Base-by-base conservation (phyloP, 2,888 invertebrate genomes). In the Watsonalla binaria region DNA sequence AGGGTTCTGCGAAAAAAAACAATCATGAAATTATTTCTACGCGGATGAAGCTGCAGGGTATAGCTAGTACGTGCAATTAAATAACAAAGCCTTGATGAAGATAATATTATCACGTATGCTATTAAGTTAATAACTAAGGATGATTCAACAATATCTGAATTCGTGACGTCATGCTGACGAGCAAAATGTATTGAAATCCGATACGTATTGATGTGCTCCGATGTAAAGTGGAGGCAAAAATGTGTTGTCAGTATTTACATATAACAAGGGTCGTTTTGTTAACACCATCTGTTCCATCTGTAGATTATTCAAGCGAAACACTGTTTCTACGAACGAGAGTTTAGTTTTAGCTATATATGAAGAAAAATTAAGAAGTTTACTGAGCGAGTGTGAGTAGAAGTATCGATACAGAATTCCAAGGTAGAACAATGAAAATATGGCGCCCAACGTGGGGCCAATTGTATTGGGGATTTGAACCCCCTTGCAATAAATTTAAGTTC, bases 181-280 rank as follows among this genome's bases (percentile, higher is more conserved):
- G 11, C 42, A 42, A 42, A 42, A 11, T 42, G 11, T 42, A 42
- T 42, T 8, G 42, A 42, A 11, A 42, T 5, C 42, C 42, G 42
- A 37, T 49, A 39, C 11, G 7, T 14, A 15, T 7, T 49, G 48
- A 14, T 49, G 37, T 5, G 37, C 37, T 49, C 37, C 9, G 33
- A 35, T 14, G 37, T 14, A 6, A 35, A 35, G 14, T 49, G 48
- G 35, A 37, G 15, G 56, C 58, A 61, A 60, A 63, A 61, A 65
- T 51, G 58, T 55, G 47, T 46, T 56, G 58, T 57, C 51, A 50
- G 56, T 64, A 69, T 74, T 72, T 66, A 63, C 69, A 69, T 67
- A 60, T 62, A 58, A 68, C 62, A 60, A 51, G 56, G 60, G 52
- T 53, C 51, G 54, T 54, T 60, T 56, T 60, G 62, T 59, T 56